Evolutionary conservation across 2,888 invertebrate species (phyloP), one percentile per base, ranked within the genome.

Genomic region (Tanytarsus gracilentus): DNA sequence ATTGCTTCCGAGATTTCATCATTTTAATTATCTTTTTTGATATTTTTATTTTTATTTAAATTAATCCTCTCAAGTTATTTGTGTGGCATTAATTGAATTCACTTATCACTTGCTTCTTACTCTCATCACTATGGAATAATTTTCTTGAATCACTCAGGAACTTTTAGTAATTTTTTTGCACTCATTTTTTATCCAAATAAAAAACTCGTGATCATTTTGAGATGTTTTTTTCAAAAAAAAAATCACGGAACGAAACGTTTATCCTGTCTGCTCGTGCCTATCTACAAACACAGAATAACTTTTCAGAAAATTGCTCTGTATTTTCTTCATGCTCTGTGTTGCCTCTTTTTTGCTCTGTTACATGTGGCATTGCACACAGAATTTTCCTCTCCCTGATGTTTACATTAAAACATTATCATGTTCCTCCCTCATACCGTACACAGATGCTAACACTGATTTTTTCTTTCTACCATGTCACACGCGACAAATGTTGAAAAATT

Each of bases 241-340:
- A 36, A 50, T 60, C 39, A 26, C 49, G 50, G 36, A 50, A 50
- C 60, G 50, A 60, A 60, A 33, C 49, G 50, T 60, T 60, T 50
- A 60, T 60, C 60, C 60, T 60, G 60, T 60, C 60, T 60, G 60
- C 39, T 60, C 60, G 49, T 26, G 25, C 33, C 50, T 30, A 48
- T 60, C 30, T 60, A 60, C 60, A 60, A 50, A 60, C 50, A 60
- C 50, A 36, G 60, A 60, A 60, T 60, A 60, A 60, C 60, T 30
- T 44, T 44, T 23, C 44, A 18, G 33, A 44, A 44, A 44, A 44
- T 44, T 44, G 44, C 58, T 44, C 36, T 56, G 55, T 36, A 56
- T 36, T 40, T 27, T 58, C 33, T 11, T 33, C 33, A 33, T 48
- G 21, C 27, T 58, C 30, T 48, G 29, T 51, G 27, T 51, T 29